Base-by-base conservation (phyloP, 2,797 vertebrate species). In the Sternarchorhynchus goeldii region DNA sequence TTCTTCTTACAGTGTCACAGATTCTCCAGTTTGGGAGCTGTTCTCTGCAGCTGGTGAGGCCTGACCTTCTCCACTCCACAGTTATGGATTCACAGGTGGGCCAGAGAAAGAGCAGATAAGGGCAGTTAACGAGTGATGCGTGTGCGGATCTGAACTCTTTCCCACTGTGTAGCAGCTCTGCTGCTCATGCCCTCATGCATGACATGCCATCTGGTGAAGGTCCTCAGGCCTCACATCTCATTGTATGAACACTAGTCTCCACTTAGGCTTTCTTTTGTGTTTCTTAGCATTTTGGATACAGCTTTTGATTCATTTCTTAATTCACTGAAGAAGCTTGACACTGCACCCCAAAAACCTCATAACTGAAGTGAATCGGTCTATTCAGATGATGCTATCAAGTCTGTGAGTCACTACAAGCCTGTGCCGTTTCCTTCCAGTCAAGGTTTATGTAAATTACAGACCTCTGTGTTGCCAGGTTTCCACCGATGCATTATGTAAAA, bases 401-500 rank as follows among this genome's bases (percentile, higher is more conserved):
- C 77, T 81, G 80, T 91, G 90, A 91, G 76, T 92, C 89, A 90
- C 81, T 88, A 79, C 20, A 60, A 86, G 81, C 56, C 84, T 70
- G 73, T n/a, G 8, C 82, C 88, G 84, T 86, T 77, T 87, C 85
- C 91, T 91, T 90, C 88, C 89, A 88, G 87, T 87, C 85, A 86
- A 87, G 86, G 86, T 91, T 91, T 86, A 90, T 91, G 87, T 88
- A 92, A 92, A 90, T 92, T 88, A 85, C 84, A 86, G 86, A 82
- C 79, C 69, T 72, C 85, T 41, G 53, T 6, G 70, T 0, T 84
- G 88, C 88, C 87, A 91, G 84, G 85, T 90, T 92, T 90, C 87
- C 86, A 36, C 90, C 85, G 85, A 85, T 87, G 87, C 87, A 87
- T 89, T 83, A 87, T 86, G 73, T 73, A 76, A 82, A 87, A 72